A percentile compares a stretch with the other conserved stretches of the same genome.
Conservation (phyloP, 2,113 vertebrate species). For the Toxotes chatareus region DNA sequence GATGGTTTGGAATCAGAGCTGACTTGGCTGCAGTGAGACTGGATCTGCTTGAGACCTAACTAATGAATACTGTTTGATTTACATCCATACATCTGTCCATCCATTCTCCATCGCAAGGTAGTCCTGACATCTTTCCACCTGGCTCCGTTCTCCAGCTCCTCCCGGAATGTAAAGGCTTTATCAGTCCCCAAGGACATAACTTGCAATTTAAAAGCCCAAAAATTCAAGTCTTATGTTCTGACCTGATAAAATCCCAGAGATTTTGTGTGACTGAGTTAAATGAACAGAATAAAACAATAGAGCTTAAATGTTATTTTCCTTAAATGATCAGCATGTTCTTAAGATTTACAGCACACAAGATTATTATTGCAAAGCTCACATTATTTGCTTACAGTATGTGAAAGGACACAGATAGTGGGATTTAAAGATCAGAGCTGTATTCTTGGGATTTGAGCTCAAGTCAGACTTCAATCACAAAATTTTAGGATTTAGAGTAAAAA, state of each 20-base stretch:
- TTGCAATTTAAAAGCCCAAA: not conserved
- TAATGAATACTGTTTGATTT: constrained; percentile 17
- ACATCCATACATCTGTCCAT: not conserved
- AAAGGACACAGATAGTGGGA: too few relatives aligned
- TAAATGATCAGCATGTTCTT: too few relatives aligned
- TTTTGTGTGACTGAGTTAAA: not conserved
- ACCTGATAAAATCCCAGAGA: not conserved
- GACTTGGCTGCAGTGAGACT: constrained; percentile 17
- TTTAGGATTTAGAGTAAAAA: too few relatives aligned
- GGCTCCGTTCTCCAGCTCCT: not conserved
- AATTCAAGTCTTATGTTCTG: not conserved
- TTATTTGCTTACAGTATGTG: too few relatives aligned
- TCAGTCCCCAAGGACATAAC: not conserved
- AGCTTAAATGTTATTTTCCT: too few relatives aligned
- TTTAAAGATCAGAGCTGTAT: too few relatives aligned
- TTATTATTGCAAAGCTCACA: too few relatives aligned
- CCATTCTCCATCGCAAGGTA: not conserved
- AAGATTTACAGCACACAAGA: too few relatives aligned
- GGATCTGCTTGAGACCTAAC: not conserved
- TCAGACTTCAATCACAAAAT: too few relatives aligned
- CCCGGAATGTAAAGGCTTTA: not conserved
- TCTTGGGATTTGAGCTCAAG: too few relatives aligned
- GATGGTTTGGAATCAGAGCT: not conserved
- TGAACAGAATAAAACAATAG: too few relatives aligned
- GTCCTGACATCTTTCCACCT: not conserved